phyloP scores from a whole-genome alignment of 2,113 vertebrate genomes.

The Phrynocephalus versicolor region DNA sequence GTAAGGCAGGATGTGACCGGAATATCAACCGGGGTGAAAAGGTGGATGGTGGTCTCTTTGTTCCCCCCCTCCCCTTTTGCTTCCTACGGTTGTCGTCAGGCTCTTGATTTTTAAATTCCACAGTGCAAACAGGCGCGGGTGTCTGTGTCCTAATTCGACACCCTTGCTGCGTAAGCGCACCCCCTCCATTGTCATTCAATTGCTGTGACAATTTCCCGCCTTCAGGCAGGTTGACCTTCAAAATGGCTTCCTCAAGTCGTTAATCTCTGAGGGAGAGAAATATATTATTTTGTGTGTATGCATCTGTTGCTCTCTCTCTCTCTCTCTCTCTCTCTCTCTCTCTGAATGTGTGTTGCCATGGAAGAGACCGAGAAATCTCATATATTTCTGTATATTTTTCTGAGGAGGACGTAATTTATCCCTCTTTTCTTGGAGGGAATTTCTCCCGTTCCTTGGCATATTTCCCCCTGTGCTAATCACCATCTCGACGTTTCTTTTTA shows the following conservation, averaged over 20 bases:
- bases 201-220: slow-evolving; percentile 10
- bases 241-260: slow-evolving; percentile 31
- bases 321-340: not conserved
- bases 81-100: slow-evolving; percentile 9
- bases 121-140: not conserved
- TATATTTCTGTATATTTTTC: not conserved
- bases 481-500: too few species aligned
- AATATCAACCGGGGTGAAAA: not conserved
- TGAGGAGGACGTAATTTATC: too few species aligned
- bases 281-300: slow-evolving; percentile 20
- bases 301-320: not conserved
- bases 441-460: too few species aligned
- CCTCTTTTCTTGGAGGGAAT: too few species aligned
- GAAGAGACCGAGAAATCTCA: not conserved
- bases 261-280: slow-evolving; percentile 21
- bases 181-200: not conserved
- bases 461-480: too few species aligned
- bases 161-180: not conserved
- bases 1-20: not conserved
- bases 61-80: slow-evolving; percentile 1
- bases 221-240: slow-evolving; percentile 41
- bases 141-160: not conserved
- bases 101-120: slow-evolving; percentile 26
- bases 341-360: not conserved
- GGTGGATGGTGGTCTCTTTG: not conserved